These are phyloP conservation scores for Laticauda colubrina DNA, from an alignment of 2,113 vertebrate genomes.

Conservation along the genomic window DNA sequence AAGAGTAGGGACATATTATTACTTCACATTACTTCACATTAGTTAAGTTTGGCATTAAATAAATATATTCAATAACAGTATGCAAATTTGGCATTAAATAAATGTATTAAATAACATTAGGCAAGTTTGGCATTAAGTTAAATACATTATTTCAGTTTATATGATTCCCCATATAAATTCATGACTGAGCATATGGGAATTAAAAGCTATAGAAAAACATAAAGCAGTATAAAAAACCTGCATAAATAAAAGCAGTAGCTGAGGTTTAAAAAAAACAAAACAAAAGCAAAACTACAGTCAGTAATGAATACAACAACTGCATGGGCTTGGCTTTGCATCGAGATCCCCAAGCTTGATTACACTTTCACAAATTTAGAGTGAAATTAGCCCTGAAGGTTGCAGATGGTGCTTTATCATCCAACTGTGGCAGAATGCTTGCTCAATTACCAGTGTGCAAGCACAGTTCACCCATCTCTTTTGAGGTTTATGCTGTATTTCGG, in stretches of 20 bases:
- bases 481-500: not conserved
- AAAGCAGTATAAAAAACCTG: not conserved
- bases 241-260: not conserved
- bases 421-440: not conserved
- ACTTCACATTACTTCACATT: not conserved
- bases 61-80: too few relatives aligned
- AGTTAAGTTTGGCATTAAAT: too few relatives aligned
- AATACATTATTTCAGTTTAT: not conserved
- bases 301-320: not conserved
- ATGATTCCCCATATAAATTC: not conserved
- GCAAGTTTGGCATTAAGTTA: not conserved
- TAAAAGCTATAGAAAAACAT: not conserved
- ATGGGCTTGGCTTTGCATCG: not conserved
- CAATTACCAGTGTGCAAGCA: not conserved
- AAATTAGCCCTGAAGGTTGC: not conserved
- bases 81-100: not conserved
- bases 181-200: not conserved
- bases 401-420: not conserved
- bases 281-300: not conserved
- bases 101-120: not conserved
- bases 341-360: not conserved
- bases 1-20: not conserved
- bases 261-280: not conserved
- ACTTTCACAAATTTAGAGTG: not conserved
- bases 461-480: not conserved